Evolutionary conservation across 1,140 invertebrate genomes (phyloP).

Genomic region (Macrotrachela quadricornifera): DNA sequence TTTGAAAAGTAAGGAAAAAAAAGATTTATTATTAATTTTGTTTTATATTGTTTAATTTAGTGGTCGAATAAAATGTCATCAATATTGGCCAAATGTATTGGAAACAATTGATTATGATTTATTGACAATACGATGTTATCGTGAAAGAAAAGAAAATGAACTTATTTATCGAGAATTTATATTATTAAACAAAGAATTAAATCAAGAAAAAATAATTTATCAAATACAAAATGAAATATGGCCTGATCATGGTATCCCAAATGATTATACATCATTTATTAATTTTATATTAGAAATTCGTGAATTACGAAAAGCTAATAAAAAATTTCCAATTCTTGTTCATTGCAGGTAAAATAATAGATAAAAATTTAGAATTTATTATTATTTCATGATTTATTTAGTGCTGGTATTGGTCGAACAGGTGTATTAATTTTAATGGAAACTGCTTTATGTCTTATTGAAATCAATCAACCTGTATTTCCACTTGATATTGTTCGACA

Average conservation of each 20-base stretch:
- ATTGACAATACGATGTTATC: too few relatives aligned
- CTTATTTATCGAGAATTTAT: slow-evolving; percentile 98
- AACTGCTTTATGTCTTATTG: slow-evolving; percentile 93
- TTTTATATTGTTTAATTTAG: too few relatives aligned
- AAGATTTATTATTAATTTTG: too few relatives aligned
- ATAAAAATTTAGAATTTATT: not conserved
- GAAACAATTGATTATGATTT: too few relatives aligned
- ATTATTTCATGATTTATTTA: slow-evolving; percentile 9
- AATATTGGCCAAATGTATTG: slow-evolving; percentile 62
- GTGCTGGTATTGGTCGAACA: slow-evolving; percentile 50
- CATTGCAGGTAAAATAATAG: slow-evolving; percentile 65
- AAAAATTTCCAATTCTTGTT: slow-evolving; percentile 93
- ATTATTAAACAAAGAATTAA: slow-evolving; percentile 43
- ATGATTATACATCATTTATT: slow-evolving; percentile 89
- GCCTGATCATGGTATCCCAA: slow-evolving; percentile 92
- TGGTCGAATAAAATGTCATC: slow-evolving; percentile 48
- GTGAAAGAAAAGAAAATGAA: not conserved
- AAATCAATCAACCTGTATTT: slow-evolving; percentile 92
- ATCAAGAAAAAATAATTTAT: slow-evolving; percentile 75
- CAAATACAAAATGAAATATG: slow-evolving; percentile 99
- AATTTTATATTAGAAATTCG: slow-evolving; percentile 79
- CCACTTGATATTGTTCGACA: slow-evolving; percentile 96
- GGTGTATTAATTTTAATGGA: slow-evolving; percentile 94
- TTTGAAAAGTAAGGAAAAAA: slow-evolving; percentile 17
- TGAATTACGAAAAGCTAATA: slow-evolving; percentile 98